Base-by-base conservation (phyloP, 2,888 invertebrate species). In the Cheilosia vulpina region DNA sequence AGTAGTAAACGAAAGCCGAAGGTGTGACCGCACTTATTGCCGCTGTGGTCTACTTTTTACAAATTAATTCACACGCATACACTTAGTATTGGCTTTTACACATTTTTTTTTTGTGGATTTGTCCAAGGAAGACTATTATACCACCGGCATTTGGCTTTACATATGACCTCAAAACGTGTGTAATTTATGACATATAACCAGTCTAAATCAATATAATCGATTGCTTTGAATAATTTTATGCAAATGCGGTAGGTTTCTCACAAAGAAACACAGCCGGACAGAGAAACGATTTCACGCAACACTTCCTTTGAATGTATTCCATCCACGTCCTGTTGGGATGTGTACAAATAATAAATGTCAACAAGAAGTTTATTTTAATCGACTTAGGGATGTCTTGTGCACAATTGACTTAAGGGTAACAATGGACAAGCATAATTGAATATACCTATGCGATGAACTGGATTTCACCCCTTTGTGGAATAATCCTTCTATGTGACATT, bases 51-150 rank as follows among this genome's bases (percentile, higher is more conserved):
- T 58, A 65, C 38, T 68, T 78, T 27, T 47, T 52, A 79, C 38
- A 71, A 72, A 85, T 76, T 85, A 66, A 81, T 81, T 85, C 75
- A 81, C 72, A 81, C 81, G 66, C 76, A 75, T 17, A 43, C 60
- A 50, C 60, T 47, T 43, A 27, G 24, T 63, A 69, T 75, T 76
- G 52, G 31, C 17, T 55, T 41, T 38, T 43, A 68, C 68, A 62
- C 43, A 43, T n/a, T 41, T 55, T 27, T 55, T 9, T 27, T 50
- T 31, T 63, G 7, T 52, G 71, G 17, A 53, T 58, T 45, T 65
- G 52, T 52, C 17, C 15, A 17, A 50, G 50, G 41, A 76, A 63
- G 55, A 19, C 57, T 43, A 45, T 55, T 6, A 15, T 6, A 24
- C 62, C 7, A 21, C 24, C 41, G 5, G 6, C 19, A 27, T 43